Percentiles rank a stretch among this genome's conserved stretches.
phyloP scores from a whole-genome alignment of 2,797 vertebrate genomes.

The Lepilemur septentrionalis region DNA sequence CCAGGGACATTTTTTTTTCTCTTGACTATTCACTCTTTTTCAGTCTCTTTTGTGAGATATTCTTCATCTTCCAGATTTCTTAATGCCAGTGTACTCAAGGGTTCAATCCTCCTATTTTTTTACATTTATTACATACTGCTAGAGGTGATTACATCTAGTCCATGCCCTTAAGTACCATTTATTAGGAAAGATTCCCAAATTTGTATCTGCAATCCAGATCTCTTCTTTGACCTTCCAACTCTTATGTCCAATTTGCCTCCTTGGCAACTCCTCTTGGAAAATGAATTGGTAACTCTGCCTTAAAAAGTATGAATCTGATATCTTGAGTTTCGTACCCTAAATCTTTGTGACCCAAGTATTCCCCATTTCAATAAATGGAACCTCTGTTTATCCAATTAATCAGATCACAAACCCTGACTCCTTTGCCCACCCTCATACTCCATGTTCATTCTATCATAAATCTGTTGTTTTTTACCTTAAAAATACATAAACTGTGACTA shows the following conservation, averaged over 20 bases:
- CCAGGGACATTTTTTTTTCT: neutral
- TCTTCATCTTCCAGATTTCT: neutral
- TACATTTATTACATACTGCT: too few species aligned
- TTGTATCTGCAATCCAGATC: neutral
- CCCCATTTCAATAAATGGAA: neutral
- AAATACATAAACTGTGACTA: neutral
- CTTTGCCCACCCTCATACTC: neutral
- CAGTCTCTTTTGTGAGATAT: neutral
- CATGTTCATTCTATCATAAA: neutral
- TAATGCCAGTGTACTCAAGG: neutral
- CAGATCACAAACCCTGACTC: neutral
- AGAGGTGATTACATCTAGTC: neutral
- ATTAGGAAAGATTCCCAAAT: neutral
- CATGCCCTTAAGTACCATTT: neutral
- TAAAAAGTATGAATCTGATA: neutral
- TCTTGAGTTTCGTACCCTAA: neutral
- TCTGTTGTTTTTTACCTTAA: neutral
- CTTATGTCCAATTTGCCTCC: neutral
- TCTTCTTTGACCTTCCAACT: neutral
- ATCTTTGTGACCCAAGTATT: neutral
- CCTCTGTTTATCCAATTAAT: neutral
- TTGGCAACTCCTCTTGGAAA: neutral
- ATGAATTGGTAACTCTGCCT: neutral
- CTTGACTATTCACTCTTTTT: neutral
- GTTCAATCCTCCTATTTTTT: neutral